Conservation (phyloP, 1,140 invertebrate genomes). For the Cyclina sinensis region DNA sequence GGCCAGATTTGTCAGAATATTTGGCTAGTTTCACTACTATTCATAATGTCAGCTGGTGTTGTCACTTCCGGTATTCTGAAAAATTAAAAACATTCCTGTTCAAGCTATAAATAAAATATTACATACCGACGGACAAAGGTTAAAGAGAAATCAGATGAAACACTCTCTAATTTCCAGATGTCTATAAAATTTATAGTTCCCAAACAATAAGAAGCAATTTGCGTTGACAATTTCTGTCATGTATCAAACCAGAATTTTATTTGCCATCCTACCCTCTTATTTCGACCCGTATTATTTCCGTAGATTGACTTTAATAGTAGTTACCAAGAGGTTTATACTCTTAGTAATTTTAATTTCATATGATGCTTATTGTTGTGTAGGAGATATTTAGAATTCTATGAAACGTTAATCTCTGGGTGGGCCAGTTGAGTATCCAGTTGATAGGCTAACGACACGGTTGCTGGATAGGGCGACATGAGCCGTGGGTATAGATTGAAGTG, state of each 20-base stretch:
- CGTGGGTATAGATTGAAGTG: conserved; percentile 33
- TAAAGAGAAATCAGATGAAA: conserved; percentile 2
- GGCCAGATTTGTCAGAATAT: no score
- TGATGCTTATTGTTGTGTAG: conserved; percentile 1
- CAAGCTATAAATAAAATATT: no score
- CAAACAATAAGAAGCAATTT: neutral
- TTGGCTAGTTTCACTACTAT: no score
- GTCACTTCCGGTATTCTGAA: no score
- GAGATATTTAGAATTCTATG: conserved; percentile 9
- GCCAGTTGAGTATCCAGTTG: neutral
- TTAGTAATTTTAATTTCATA: conserved; percentile 37
- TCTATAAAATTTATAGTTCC: conserved; percentile 21
- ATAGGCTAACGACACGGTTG: conserved; percentile 41
- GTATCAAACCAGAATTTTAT: conserved; percentile 26
- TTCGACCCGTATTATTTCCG: neutral
- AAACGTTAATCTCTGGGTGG: neutral
- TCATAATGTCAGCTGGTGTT: no score
- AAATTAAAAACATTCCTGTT: no score
- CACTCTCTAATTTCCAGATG: conserved; percentile 36
- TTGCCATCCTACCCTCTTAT: conserved; percentile 35
- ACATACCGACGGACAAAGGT: neutral
- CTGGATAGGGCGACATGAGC: conserved; percentile 25
- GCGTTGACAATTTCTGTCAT: conserved; percentile 27
- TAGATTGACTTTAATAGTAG: conserved; percentile 44
- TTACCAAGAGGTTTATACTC: conserved; percentile 32